A percentile compares a stretch with the other conserved stretches of the same genome.
These are phyloP conservation scores for Monopterus albus DNA, from an alignment of 2,113 vertebrate species.

Conservation along the genomic window DNA sequence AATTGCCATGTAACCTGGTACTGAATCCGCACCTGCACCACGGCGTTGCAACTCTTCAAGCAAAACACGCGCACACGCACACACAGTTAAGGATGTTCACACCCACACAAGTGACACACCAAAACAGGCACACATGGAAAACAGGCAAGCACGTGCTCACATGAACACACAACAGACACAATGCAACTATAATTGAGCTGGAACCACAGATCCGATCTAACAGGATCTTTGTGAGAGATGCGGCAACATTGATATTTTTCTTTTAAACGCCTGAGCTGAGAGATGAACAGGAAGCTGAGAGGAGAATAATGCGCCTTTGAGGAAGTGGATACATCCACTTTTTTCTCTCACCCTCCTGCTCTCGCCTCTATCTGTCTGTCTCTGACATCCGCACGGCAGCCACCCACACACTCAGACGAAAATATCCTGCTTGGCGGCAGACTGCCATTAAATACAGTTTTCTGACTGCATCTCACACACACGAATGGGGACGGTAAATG, in stretches of 20 bases:
- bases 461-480: conserved; percentile 27
- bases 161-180: not conserved
- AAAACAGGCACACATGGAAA: not conserved
- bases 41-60: conserved; percentile 13
- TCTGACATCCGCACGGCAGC: conserved; percentile 48
- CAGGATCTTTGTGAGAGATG: conserved; percentile 12
- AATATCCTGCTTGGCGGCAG: conserved; percentile 49
- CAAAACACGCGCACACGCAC: conserved; percentile 15
- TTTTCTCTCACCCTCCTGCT: conserved; percentile 34
- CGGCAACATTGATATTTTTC: not conserved
- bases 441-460: conserved; percentile 46
- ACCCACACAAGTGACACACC: conserved; percentile 7
- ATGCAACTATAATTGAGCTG: not conserved
- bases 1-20: conserved; percentile 31
- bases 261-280: conserved; percentile 29
- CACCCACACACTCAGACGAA: conserved; percentile 59
- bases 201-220: not conserved
- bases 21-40: not conserved
- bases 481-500: conserved; percentile 19
- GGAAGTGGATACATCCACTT: conserved; percentile 61
- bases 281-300: conserved; percentile 37
- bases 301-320: conserved; percentile 41
- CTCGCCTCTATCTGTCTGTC: conserved; percentile 36
- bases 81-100: conserved; percentile 11
- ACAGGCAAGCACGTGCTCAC: not conserved